These are phyloP conservation scores for Lophotriccus pileatus DNA, from an alignment of 2,797 vertebrate genomes.

Conservation along the genomic window DNA sequence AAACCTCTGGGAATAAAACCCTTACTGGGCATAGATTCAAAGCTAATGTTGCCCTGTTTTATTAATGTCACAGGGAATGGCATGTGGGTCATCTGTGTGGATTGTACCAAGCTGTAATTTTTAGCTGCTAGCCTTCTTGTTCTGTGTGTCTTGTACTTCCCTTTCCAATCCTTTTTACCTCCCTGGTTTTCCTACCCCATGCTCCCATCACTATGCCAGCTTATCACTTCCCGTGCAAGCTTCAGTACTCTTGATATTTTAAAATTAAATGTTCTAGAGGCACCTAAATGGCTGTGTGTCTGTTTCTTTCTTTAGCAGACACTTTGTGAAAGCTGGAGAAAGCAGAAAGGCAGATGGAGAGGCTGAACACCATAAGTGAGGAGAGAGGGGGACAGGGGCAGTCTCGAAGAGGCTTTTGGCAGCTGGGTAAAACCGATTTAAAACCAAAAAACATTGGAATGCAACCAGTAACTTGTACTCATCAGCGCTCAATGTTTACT, in stretches of 20 bases:
- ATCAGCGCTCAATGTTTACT: background rate
- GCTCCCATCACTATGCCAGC: background rate
- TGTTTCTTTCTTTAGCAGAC: slow-evolving; percentile 56
- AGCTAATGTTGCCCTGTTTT: background rate
- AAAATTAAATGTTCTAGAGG: slow-evolving; percentile 58
- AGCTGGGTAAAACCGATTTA: background rate
- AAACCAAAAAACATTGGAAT: background rate
- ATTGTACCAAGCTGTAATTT: slow-evolving; percentile 41
- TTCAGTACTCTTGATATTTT: background rate
- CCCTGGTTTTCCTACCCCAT: background rate
- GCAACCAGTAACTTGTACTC: background rate
- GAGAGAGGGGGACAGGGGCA: background rate
- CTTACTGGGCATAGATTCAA: background rate
- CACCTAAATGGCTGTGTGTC: slow-evolving; percentile 30
- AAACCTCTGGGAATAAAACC: background rate
- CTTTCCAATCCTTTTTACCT: background rate
- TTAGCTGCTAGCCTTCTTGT: background rate
- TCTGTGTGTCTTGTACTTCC: background rate
- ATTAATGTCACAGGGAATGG: background rate
- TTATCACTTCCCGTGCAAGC: background rate
- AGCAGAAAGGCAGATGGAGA: background rate
- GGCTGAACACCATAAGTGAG: background rate
- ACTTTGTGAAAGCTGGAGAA: background rate
- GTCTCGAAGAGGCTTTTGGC: background rate
- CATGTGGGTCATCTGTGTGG: background rate